These are phyloP conservation scores for Cyanocitta stelleri DNA, from an alignment of 2,113 vertebrate genomes.

Conservation along the genomic window DNA sequence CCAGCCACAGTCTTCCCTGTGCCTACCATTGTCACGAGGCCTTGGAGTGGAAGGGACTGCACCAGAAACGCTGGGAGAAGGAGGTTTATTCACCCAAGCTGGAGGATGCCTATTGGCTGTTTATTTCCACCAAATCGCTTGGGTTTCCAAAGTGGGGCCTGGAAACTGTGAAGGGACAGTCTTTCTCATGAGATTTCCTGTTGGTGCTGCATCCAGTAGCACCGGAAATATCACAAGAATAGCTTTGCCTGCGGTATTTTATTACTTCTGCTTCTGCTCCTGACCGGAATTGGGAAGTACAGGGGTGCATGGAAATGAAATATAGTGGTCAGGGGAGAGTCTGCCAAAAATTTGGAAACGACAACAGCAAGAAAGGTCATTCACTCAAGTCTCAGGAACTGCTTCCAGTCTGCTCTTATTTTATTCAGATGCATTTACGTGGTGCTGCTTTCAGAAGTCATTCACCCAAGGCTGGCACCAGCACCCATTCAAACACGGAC, in stretches of 20 bases:
- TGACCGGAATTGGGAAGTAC: slow-evolving; percentile 34
- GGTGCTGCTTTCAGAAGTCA: not conserved
- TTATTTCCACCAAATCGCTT: not conserved
- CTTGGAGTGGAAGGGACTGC: not conserved
- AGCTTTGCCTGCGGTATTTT: slow-evolving; percentile 56
- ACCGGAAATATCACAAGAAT: slow-evolving; percentile 62
- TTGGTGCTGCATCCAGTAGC: slow-evolving; percentile 45
- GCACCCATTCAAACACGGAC: not conserved
- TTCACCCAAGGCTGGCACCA: not conserved
- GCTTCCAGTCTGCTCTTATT: not conserved
- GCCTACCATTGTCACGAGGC: not conserved
- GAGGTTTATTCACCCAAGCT: not conserved
- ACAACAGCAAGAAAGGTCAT: slow-evolving; percentile 8
- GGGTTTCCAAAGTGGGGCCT: not conserved
- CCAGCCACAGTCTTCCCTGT: not conserved
- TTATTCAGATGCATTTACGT: not conserved
- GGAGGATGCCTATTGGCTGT: not conserved
- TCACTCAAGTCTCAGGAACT: not conserved
- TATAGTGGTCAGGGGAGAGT: slow-evolving; percentile 25
- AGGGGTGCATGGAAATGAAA: slow-evolving; percentile 47
- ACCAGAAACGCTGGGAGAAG: not conserved
- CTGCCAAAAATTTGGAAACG: slow-evolving; percentile 14
- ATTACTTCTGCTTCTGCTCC: slow-evolving; percentile 64
- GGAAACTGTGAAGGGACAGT: slow-evolving; percentile 6
- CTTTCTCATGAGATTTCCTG: slow-evolving; percentile 61